phyloP scores from a whole-genome alignment of 2,113 vertebrate species.

The Acanthochromis polyacanthus region DNA sequence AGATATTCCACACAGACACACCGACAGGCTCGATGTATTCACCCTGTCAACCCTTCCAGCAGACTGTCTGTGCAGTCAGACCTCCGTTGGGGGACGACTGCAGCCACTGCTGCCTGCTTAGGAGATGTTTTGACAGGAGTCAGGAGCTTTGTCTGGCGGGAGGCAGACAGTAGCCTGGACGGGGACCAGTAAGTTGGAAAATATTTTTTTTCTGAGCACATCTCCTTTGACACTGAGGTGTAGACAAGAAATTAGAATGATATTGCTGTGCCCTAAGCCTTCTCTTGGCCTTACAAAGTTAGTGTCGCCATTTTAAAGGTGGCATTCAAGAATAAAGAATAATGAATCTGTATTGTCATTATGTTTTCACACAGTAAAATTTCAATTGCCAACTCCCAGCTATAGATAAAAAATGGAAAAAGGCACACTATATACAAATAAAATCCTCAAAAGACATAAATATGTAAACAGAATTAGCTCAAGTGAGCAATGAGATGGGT shows the following conservation, averaged over 20 bases:
- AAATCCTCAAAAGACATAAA: too few relatives aligned
- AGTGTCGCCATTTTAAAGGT: too few relatives aligned
- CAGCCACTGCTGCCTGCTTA: constrained; percentile 40
- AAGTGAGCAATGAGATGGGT: too few relatives aligned
- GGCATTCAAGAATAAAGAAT: too few relatives aligned
- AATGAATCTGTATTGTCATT: too few relatives aligned
- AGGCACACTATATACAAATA: too few relatives aligned
- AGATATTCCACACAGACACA: neutral
- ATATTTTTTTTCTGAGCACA: neutral
- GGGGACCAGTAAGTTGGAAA: constrained; percentile 4
- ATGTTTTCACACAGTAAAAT: too few relatives aligned
- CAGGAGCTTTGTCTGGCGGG: constrained; percentile 45
- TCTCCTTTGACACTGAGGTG: neutral
- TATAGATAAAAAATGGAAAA: too few relatives aligned
- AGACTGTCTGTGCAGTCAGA: constrained; percentile 24
- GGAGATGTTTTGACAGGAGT: constrained; percentile 69
- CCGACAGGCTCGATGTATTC: constrained; percentile 1
- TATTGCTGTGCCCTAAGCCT: neutral
- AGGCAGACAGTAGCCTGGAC: constrained; percentile 42
- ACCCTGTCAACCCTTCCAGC: constrained; percentile 26
- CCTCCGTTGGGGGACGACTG: constrained; percentile 32
- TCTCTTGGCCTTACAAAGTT: neutral
- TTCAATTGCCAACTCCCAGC: too few relatives aligned
- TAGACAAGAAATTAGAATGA: constrained; percentile 1
- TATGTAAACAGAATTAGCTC: too few relatives aligned